A percentile compares a stretch with the other conserved stretches of the same genome.
phyloP scores from a whole-genome alignment of 2,888 invertebrate species.

The Artemia sinica region DNA sequence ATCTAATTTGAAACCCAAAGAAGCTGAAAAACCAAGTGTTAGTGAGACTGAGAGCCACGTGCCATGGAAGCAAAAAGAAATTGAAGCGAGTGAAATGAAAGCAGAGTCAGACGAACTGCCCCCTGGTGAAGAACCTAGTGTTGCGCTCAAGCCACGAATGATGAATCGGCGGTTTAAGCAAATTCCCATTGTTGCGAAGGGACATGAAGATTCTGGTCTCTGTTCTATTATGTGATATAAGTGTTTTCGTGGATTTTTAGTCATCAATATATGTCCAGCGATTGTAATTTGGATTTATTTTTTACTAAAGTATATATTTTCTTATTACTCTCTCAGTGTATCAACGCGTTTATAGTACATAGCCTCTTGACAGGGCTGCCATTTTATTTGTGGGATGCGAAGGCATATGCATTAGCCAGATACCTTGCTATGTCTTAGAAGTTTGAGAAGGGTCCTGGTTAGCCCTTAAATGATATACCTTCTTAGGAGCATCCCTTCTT shows the following conservation, averaged over 20 bases:
- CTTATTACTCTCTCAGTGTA: too few relatives aligned
- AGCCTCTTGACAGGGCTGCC: too few relatives aligned
- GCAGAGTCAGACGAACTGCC: neutral
- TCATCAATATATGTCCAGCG: too few relatives aligned
- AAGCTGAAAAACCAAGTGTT: neutral
- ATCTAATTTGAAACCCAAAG: neutral
- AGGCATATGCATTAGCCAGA: too few relatives aligned
- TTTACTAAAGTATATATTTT: too few relatives aligned
- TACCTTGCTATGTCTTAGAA: too few relatives aligned
- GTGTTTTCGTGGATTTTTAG: neutral
- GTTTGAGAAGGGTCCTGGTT: too few relatives aligned
- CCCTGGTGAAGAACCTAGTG: slow-evolving; percentile 1
- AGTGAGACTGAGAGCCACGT: neutral
- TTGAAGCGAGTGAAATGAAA: neutral
- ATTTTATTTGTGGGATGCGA: too few relatives aligned
- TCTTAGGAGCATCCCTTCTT: too few relatives aligned
- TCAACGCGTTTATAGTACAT: too few relatives aligned
- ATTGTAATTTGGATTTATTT: too few relatives aligned
- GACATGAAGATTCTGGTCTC: slow-evolving; percentile 62
- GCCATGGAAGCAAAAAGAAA: slow-evolving; percentile 11
- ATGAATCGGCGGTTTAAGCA: slow-evolving; percentile 47
- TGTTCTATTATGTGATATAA: slow-evolving; percentile 45
- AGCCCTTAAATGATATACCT: too few relatives aligned
- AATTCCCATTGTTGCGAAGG: slow-evolving; percentile 51
- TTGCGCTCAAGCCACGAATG: slow-evolving; percentile 43